These are phyloP conservation scores for Drosophila pectinifera DNA, from an alignment of 1,140 invertebrate genomes.

Conservation along the genomic window DNA sequence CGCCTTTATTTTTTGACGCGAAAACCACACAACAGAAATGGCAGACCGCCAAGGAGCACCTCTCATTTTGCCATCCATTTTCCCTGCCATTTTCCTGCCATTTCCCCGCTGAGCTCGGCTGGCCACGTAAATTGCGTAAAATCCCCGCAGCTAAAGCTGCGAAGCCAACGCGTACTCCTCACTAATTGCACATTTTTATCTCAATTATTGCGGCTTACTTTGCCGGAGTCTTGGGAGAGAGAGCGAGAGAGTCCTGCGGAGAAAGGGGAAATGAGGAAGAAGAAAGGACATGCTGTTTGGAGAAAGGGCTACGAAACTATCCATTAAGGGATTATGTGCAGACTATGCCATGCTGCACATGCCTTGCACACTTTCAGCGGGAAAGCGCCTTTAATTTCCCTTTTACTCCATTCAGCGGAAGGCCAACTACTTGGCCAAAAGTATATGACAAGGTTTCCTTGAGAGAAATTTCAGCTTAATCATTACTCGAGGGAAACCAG, in stretches of 20 bases:
- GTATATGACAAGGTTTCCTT: not conserved
- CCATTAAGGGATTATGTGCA: constrained; percentile 51
- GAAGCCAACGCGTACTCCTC: constrained; percentile 57
- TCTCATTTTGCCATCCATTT: constrained; percentile 3
- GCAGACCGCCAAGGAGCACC: constrained; percentile 43
- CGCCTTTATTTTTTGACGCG: constrained; percentile 41
- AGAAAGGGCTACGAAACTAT: not conserved
- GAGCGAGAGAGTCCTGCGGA: not conserved
- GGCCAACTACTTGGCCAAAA: constrained; percentile 1
- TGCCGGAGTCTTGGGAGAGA: constrained; percentile 23
- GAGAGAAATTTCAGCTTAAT: not conserved
- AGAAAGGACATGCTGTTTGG: not conserved
- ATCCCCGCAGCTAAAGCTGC: constrained; percentile 53
- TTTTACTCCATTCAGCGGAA: constrained; percentile 27
- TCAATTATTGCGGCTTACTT: constrained; percentile 76
- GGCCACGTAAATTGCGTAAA: constrained; percentile 70
- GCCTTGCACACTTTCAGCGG: constrained; percentile 33
- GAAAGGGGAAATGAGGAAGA: not conserved
- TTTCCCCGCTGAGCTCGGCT: constrained; percentile 20
- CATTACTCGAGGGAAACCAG: not conserved
- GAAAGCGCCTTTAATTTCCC: constrained; percentile 40
- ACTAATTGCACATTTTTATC: constrained; percentile 81
- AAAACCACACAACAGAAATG: constrained; percentile 56
- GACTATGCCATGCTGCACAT: constrained; percentile 32
- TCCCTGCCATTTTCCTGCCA: constrained; percentile 36